Evolutionary conservation across 2,888 invertebrate genomes (phyloP), one percentile per base, ranked within the genome.

Genomic region (Macaria liturata): DNA sequence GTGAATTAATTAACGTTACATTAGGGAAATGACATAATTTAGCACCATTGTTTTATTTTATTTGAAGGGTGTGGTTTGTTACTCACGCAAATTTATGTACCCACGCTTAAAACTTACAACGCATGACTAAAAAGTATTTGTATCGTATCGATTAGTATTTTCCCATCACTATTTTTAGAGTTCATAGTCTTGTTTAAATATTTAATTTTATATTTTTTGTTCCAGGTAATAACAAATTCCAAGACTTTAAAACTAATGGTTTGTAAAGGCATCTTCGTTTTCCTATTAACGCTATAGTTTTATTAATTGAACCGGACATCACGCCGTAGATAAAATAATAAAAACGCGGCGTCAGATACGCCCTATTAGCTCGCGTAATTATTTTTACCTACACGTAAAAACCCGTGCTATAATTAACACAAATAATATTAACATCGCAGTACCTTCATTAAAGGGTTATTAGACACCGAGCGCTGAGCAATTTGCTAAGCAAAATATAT

Each of bases 401-500:
- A 61, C 54, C 52, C 57, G 63, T 58, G 43, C 52, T 53, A 48
- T 63, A 62, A 63, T 66, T 60, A 63, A 57, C 54, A 68, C 62
- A 68, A 67, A 69, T 67, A 68, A 66, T 66, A 69, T 69, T 68
- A 65, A 67, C 67, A 69, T 63, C 67, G 67, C 61, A 66, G 71
- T 80, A 72, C 80, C 83, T 89, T 90, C 86, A 89, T 91, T 90
- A 91, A 88, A 84, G 85, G 86, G 87, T 89, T 89, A 89, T 88
- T 88, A 91, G 88, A 87, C 86, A 85, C 86, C 77, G 78, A 82
- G 83, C 84, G 77, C 83, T 82, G 80, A 86, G 84, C 87, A 91
- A 91, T 90, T 91, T 91, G 91, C 89, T 88, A 82, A 87, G 87
- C 84, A 86, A 88, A 90, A 90, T 87, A 84, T 89, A 88, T 84